Evolutionary conservation across 2,888 invertebrate genomes (phyloP), one percentile per base, ranked within the genome.

Genomic region (Rosalia funebris): DNA sequence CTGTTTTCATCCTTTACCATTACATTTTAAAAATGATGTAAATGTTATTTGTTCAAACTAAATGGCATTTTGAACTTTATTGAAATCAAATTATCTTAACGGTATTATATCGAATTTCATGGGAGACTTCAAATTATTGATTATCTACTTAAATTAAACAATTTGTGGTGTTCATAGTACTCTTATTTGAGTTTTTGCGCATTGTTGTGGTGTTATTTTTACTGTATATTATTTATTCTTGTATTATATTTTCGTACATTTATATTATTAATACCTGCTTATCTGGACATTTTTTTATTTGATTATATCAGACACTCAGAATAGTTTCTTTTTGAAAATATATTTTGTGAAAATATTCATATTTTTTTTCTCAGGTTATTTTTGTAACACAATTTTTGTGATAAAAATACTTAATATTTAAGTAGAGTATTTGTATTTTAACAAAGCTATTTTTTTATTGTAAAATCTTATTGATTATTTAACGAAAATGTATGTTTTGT

Each of bases 371-470:
- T 72, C 72, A 72, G 70, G 72, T 70, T 65, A 64, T 63, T 69
- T 65, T 68, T 57, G 50, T 60, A 64, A 70, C 68, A 69, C 72
- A 69, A 60, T 73, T 70, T 70, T 78, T 78, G 77, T 77, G 79
- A 78, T 77, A 77, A 66, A 71, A 69, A 71, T 78, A 77, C 79
- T 80, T 80, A 80, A 80, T 79, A 79, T 80, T 80, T 79, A 80
- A 79, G 79, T 79, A 74, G 69, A 69, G 77, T 78, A 77, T 75
- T 77, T 77, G 77, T 77, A 74, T 75, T 77, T 74, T 77, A 73
- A 77, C 77, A 76, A 78, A 77, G 67, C 62, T 53, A 68, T 61
- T n/a, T n/a, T 50, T 46, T 15, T 61, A 63, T 57, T 53, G 69
- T 70, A 70, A 66, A 68, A 68, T 69, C 69, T 66, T 46, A 61